Evolutionary conservation across 2,888 invertebrate species (phyloP).

Genomic region (Himalopsyche anomala): DNA sequence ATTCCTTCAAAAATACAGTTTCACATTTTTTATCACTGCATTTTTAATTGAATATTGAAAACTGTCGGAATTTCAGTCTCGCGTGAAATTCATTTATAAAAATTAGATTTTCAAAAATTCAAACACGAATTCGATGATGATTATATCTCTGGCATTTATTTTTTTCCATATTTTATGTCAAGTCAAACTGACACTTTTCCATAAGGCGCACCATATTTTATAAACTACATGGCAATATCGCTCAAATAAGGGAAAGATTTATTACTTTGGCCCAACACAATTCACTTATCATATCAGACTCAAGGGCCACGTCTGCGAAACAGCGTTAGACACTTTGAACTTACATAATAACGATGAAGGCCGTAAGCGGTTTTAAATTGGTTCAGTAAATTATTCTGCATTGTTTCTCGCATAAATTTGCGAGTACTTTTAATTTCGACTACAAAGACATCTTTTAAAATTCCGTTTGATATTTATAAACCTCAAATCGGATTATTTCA

Average conservation of each 20-base stretch:
- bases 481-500: too few species aligned
- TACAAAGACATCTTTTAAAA: too few species aligned
- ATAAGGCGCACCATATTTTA: conserved; percentile 7
- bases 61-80: too few species aligned
- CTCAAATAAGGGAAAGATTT: conserved; percentile 30
- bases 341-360: not conserved
- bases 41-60: too few species aligned
- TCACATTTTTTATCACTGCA: too few species aligned
- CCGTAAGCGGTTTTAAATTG: conserved; percentile 2
- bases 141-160: not conserved
- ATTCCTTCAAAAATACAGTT: too few species aligned
- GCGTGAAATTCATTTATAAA: too few species aligned
- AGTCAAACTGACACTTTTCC: conserved; percentile 26
- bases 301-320: conserved; percentile 9
- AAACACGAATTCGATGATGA: too few species aligned
- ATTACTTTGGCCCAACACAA: conserved; percentile 3
- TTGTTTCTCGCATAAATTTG: not conserved
- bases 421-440: too few species aligned
- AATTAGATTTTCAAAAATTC: too few species aligned
- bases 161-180: conserved; percentile 20
- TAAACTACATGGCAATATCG: conserved; percentile 22
- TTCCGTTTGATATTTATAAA: too few species aligned
- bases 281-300: conserved; percentile 31
- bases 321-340: conserved; percentile 18
- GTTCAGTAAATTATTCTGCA: not conserved